These are phyloP conservation scores for Dorcus parallelipipedus DNA, from an alignment of 2,888 invertebrate genomes.

Conservation along the genomic window DNA sequence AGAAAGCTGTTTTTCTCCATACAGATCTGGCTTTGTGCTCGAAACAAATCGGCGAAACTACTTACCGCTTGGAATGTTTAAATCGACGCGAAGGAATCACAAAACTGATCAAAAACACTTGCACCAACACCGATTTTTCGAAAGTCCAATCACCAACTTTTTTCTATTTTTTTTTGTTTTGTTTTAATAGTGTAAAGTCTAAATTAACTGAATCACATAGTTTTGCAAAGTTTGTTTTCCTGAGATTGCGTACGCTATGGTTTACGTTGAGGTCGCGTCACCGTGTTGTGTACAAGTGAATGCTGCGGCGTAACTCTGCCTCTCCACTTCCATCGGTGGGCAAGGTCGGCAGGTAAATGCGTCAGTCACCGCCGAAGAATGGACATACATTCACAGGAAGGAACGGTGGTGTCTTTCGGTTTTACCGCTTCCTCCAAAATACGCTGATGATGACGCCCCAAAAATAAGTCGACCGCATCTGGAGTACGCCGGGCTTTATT, in stretches of 20 bases:
- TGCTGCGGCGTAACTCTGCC: not conserved
- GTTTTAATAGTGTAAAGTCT: no score
- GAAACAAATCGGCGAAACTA: no score
- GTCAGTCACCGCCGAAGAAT: conserved; percentile 22
- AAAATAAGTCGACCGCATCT: no score
- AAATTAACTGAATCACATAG: not conserved
- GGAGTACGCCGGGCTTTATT: no score
- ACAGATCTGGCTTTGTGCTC: no score
- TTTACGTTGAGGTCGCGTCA: not conserved
- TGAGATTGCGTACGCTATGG: not conserved
- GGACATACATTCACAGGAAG: not conserved
- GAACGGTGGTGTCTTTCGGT: not conserved
- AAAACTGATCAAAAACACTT: no score
- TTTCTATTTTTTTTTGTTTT: no score
- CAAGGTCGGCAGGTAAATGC: conserved; percentile 38
- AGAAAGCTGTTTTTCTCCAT: no score
- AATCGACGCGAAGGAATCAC: no score
- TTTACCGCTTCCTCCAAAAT: not conserved
- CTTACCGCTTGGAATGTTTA: no score
- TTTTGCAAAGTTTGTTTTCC: not conserved
- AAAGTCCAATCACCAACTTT: no score
- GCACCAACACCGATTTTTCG: no score
- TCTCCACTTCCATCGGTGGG: conserved; percentile 30
- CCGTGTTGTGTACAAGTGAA: not conserved
- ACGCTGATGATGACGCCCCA: not conserved